Base-by-base conservation (phyloP, 2,888 invertebrate genomes). In the Caenorhabditis sp. region DNA sequence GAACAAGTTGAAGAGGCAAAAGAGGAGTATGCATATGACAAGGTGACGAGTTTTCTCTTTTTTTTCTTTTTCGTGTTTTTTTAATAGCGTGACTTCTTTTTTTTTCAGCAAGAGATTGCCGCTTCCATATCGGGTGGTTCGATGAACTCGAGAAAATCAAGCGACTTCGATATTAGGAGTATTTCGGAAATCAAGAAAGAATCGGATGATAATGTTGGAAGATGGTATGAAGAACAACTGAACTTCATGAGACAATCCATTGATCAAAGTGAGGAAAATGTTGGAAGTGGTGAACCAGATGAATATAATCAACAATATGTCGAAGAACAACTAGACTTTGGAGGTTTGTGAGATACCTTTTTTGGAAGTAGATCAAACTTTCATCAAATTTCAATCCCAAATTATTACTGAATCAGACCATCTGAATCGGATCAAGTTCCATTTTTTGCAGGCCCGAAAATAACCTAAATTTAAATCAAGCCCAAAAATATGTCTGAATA, bases 201-300 rank as follows among this genome's bases (percentile, higher is more conserved):
- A 36, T 72, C 72, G 8, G 67, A 72, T n/a, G 14, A 59, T 3
- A 59, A 72, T 54, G 24, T 72, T 51, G 72, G 60, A 61, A 72
- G 68, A 58, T 72, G 72, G 72, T 83, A 83, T 55, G 80, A 78
- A 43, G 77, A 80, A 24, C 81, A 83, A 60, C 69, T 83, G 43
- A 80, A 79, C 10, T 79, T 76, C 66, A 77, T 83, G 79, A 64
- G 78, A 26, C 76, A 81, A 49, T 76, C 79, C 17, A 78, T 83
- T 53, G 81, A 80, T 19, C 80, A 82, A 51, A 80, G 71, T 31
- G 72, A 72, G 27, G 65, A 62, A 19, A 23, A 6, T 36, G 17
- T 55, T 31, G 36, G 19, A 19, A 37, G 24, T 14, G 21, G 24
- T 51, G 26, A 62, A 63, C 62, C 58, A 19, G 70, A 66, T 60